Conservation (phyloP, 2,113 vertebrate species). For the Lichenostomus cassidix region DNA sequence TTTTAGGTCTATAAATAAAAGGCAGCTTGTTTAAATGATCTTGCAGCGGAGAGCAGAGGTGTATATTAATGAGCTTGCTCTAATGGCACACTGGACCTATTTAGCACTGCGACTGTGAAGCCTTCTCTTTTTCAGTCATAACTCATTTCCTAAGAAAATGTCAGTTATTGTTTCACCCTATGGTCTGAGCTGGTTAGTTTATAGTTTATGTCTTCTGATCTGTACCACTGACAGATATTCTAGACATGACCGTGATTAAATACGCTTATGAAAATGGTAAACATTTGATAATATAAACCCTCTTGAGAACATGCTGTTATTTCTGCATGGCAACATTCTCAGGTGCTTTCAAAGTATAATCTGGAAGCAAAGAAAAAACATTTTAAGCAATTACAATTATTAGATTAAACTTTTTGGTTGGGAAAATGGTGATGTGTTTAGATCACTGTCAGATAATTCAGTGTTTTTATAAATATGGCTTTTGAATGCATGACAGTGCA, state of each 20-base stretch:
- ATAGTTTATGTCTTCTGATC: slow-evolving; percentile 80
- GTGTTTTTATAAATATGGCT: slow-evolving; percentile 17
- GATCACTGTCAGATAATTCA: slow-evolving; percentile 16
- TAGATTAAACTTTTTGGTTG: slow-evolving; percentile 45
- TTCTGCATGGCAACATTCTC: slow-evolving; percentile 25
- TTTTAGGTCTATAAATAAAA: slow-evolving; percentile 73
- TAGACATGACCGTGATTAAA: slow-evolving; percentile 63
- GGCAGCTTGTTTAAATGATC: slow-evolving; percentile 79
- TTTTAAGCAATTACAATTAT: slow-evolving; percentile 51
- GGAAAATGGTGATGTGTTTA: slow-evolving; percentile 35
- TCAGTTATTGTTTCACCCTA: slow-evolving; percentile 68
- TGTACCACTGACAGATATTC: slow-evolving; percentile 72
- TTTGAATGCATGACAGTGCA: neutral
- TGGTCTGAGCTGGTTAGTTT: slow-evolving; percentile 55
- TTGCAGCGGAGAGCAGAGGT: slow-evolving; percentile 66
- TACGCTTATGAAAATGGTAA: slow-evolving; percentile 44
- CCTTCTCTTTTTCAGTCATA: slow-evolving; percentile 82
- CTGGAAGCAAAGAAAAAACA: slow-evolving; percentile 39
- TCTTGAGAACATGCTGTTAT: slow-evolving; percentile 1
- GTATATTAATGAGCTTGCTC: slow-evolving; percentile 75
- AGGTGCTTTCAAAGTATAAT: slow-evolving; percentile 40
- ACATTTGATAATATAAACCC: slow-evolving; percentile 54
- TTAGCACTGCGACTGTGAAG: slow-evolving; percentile 71
- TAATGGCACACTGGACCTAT: slow-evolving; percentile 81
- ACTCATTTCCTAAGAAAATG: slow-evolving; percentile 85